These are phyloP conservation scores for Neodiprion virginianus DNA, from an alignment of 1,140 invertebrate genomes.

Conservation along the genomic window DNA sequence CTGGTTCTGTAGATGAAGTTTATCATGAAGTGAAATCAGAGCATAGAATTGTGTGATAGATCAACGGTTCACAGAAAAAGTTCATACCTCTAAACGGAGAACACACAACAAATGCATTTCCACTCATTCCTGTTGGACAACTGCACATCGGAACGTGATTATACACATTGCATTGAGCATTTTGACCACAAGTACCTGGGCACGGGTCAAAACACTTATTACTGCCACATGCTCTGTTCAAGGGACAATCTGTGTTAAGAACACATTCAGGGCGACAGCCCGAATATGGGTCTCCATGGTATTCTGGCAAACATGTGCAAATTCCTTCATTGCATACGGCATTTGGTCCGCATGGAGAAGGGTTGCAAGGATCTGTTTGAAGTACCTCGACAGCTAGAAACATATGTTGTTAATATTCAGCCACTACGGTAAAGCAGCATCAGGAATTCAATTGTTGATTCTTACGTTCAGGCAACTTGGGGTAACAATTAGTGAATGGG, in stretches of 20 bases:
- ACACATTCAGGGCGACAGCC: constrained; percentile 59
- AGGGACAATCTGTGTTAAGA: constrained; percentile 55
- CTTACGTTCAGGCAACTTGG: constrained; percentile 43
- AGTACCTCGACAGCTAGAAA: constrained; percentile 21
- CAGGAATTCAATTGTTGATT: constrained; percentile 24
- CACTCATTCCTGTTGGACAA: constrained; percentile 66
- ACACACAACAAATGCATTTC: constrained; percentile 66
- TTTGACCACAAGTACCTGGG: constrained; percentile 67
- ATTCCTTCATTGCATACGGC: constrained; percentile 64
- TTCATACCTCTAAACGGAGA: constrained; percentile 44
- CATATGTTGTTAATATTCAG: constrained; percentile 26
- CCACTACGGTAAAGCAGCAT: constrained; percentile 27
- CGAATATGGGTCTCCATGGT: constrained; percentile 65
- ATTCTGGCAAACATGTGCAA: constrained; percentile 62
- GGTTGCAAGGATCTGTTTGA: constrained; percentile 55
- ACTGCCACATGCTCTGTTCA: constrained; percentile 53
- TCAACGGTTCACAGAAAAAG: neutral
- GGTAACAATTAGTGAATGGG: constrained; percentile 73
- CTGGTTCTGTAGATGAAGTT: constrained; percentile 51
- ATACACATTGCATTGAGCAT: constrained; percentile 75
- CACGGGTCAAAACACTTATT: constrained; percentile 57
- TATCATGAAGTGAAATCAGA: neutral
- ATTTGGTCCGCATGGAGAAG: constrained; percentile 68
- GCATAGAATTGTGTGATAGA: neutral
- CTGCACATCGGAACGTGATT: constrained; percentile 76